Conservation (phyloP, 2,113 vertebrate genomes). For the Pollachius pollachius region DNA sequence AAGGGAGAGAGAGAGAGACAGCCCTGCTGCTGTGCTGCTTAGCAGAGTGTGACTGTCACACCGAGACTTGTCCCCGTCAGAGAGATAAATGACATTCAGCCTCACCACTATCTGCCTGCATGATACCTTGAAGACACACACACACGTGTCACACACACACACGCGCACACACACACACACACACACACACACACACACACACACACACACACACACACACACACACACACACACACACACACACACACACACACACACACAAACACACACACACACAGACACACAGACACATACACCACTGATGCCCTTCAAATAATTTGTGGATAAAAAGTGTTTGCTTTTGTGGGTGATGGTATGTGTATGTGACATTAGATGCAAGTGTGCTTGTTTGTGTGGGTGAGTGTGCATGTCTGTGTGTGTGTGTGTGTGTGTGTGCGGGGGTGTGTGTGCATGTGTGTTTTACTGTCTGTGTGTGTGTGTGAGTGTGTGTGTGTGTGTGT, state of each 20-base stretch:
- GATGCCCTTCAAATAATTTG: conserved; percentile 61
- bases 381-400: neutral
- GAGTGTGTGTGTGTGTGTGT: conserved; percentile 1
- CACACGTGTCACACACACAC: conserved; percentile 47
- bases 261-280: conserved; percentile 49
- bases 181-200: conserved; percentile 46
- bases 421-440: neutral
- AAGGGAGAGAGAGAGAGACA: too few species aligned
- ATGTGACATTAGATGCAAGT: too few species aligned
- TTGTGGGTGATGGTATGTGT: neutral
- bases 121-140: conserved; percentile 58
- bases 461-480: neutral
- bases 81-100: conserved; percentile 59
- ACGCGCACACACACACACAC: conserved; percentile 49
- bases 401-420: neutral
- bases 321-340: conserved; percentile 5
- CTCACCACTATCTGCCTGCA: conserved; percentile 47
- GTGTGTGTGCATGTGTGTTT: neutral
- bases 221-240: conserved; percentile 46
- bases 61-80: conserved; percentile 64
- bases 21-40: conserved; percentile 24
- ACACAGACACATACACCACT: conserved; percentile 47
- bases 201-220: conserved; percentile 50
- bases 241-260: conserved; percentile 48
- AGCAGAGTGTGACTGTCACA: conserved; percentile 57